A percentile compares a stretch with the other conserved stretches of the same genome.
These are phyloP conservation scores for Caenorhabditis briggsae DNA, from an alignment of 1,140 invertebrate species.

Conservation along the genomic window DNA sequence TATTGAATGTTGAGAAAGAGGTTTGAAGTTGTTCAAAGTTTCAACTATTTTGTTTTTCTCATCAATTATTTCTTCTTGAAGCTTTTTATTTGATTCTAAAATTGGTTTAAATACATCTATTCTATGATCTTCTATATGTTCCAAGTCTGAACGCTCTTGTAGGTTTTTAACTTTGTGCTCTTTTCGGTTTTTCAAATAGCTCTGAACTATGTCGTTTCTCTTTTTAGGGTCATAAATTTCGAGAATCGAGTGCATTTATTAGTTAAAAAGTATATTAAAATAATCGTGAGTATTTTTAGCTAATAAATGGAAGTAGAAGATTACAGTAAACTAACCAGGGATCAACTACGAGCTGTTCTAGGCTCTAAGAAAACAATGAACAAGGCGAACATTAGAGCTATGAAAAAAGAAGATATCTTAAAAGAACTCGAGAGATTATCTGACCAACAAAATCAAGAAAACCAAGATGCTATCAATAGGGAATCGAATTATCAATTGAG, in stretches of 20 bases:
- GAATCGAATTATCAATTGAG: background rate
- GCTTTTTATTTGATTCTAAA: constrained; percentile 67
- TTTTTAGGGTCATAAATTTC: constrained; percentile 67
- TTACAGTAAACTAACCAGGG: background rate
- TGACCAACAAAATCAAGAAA: too few relatives aligned
- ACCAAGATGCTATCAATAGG: too few relatives aligned
- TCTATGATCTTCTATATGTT: constrained; percentile 67
- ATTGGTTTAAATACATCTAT: constrained; percentile 67
- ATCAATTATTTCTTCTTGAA: constrained; percentile 65
- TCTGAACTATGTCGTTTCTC: constrained; percentile 64
- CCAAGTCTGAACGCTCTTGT: constrained; percentile 57
- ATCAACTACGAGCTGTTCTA: background rate
- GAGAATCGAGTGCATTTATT: constrained; percentile 62
- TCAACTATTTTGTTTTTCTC: constrained; percentile 66
- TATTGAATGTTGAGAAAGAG: background rate
- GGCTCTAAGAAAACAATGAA: background rate
- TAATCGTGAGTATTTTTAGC: constrained; percentile 48
- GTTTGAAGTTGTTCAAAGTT: constrained; percentile 64
- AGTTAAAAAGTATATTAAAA: too few relatives aligned
- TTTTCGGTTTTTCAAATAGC: constrained; percentile 65
- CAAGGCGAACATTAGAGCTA: too few relatives aligned
- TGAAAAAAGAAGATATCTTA: too few relatives aligned
- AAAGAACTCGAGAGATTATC: too few relatives aligned
- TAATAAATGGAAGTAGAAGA: background rate
- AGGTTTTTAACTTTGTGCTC: constrained; percentile 63